Conservation (phyloP, 2,797 vertebrate species). For the Mormyrops boulengeri region DNA sequence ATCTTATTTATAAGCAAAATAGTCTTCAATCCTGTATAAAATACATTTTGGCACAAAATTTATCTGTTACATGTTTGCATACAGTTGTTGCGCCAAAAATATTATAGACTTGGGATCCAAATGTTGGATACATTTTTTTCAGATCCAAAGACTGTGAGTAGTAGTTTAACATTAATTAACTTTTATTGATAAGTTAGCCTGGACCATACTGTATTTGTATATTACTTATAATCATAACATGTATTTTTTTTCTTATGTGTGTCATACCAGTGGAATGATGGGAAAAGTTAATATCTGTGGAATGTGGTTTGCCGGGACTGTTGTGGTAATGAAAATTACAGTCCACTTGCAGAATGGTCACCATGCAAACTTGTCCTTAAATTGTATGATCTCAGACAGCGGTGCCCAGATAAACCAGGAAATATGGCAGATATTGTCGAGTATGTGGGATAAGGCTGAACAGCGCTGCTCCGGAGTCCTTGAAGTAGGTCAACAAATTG, state of each 20-base stretch:
- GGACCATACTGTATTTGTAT: neutral
- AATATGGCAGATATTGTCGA: neutral
- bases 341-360: neutral
- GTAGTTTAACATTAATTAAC: neutral
- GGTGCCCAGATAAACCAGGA: neutral
- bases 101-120: neutral
- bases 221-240: neutral
- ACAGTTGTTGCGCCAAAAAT: neutral
- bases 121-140: neutral
- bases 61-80: neutral
- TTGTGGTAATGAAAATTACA: neutral
- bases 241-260: neutral
- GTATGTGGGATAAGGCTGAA: neutral
- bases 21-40: neutral
- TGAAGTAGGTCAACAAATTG: constrained; percentile 4
- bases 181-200: neutral
- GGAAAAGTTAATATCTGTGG: neutral
- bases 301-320: neutral
- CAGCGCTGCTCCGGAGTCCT: neutral
- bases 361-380: neutral
- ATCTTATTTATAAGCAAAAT: neutral
- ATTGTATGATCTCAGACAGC: neutral
- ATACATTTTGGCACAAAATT: neutral
- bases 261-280: neutral
- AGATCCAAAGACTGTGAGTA: neutral